Conservation (phyloP, 2,888 invertebrate species). For the Papilio gigon region DNA sequence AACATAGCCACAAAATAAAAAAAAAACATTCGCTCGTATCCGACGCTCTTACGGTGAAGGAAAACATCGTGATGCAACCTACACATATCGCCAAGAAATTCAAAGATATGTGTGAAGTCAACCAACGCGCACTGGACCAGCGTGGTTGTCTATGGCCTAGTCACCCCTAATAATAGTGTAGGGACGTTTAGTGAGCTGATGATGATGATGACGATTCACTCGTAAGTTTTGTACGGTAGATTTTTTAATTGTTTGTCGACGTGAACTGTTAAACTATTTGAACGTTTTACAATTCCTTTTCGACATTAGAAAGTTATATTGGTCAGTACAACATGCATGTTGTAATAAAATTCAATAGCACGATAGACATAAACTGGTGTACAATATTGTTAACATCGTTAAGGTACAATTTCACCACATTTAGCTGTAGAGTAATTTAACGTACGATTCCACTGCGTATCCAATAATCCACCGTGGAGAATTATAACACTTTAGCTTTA, state of each 20-base stretch:
- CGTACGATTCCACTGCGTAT: conserved; percentile 22
- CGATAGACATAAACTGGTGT: not conserved
- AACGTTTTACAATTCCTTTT: not conserved
- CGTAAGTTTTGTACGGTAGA: not conserved
- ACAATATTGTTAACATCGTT: not conserved
- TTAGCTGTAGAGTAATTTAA: conserved; percentile 11
- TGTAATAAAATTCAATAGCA: not conserved
- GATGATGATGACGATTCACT: too few species aligned
- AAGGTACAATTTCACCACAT: conserved; percentile 18
- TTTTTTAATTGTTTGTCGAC: not conserved
- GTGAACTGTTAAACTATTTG: not conserved
- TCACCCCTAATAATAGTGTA: too few species aligned
- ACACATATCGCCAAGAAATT: too few species aligned
- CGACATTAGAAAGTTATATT: not conserved
- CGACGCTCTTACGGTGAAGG: too few species aligned
- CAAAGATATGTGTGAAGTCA: too few species aligned
- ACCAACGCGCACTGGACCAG: too few species aligned
- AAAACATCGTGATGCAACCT: too few species aligned
- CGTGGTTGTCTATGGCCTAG: too few species aligned
- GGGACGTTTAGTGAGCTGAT: too few species aligned
- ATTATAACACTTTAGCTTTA: conserved; percentile 36
- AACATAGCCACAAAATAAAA: too few species aligned
- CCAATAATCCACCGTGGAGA: conserved; percentile 34
- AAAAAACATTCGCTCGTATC: too few species aligned
- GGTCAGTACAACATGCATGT: not conserved